Evolutionary conservation across 2,113 vertebrate genomes (phyloP).

Genomic region (Varanus komodoensis): DNA sequence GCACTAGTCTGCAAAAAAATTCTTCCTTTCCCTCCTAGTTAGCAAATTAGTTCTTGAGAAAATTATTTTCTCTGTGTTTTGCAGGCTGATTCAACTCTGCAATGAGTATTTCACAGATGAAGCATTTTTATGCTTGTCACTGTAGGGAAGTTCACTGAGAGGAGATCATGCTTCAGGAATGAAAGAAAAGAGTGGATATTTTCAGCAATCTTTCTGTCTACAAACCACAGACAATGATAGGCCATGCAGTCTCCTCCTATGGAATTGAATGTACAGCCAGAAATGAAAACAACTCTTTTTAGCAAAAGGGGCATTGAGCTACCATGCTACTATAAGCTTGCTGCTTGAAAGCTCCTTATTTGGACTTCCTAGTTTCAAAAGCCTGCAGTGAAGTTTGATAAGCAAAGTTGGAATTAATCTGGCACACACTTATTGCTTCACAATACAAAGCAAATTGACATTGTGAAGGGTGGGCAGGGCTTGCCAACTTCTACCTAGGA

Average conservation of each 20-base stretch:
- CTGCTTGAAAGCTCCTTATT: constrained; percentile 21
- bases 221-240: constrained; percentile 2
- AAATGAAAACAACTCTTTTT: not conserved
- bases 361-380: constrained; percentile 19
- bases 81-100: not conserved
- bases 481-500: too few species aligned
- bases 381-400: not conserved
- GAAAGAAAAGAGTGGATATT: not conserved
- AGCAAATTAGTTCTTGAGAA: not conserved
- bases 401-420: constrained; percentile 8
- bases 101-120: not conserved
- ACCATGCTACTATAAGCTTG: not conserved
- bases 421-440: not conserved
- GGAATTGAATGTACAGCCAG: not conserved
- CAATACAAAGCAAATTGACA: too few species aligned
- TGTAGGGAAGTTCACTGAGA: not conserved
- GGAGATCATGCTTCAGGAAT: not conserved
- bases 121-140: not conserved
- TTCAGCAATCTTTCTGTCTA: not conserved
- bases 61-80: not conserved
- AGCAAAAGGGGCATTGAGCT: not conserved
- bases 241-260: not conserved
- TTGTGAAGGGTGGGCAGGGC: too few species aligned
- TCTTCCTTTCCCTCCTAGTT: not conserved
- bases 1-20: not conserved